Percentiles rank a stretch among this genome's conserved stretches.
Evolutionary conservation across 37 sponge, comb jelly and placozoan species (phyloP).

Genomic region (Spongia lamella): DNA sequence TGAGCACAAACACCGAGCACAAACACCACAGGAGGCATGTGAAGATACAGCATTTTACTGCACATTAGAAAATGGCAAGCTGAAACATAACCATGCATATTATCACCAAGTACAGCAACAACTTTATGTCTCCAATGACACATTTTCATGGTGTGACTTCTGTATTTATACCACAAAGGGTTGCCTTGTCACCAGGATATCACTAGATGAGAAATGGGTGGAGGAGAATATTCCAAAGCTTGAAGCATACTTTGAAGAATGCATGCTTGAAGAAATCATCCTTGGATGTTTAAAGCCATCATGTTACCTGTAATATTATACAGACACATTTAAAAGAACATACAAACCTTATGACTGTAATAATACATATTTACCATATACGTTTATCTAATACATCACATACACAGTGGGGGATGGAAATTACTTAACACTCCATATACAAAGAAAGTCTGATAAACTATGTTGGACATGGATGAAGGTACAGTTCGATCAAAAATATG

Average conservation of each 20-base stretch:
- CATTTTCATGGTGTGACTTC: slow-evolving; percentile 35
- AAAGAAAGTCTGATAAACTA: slow-evolving; percentile 37
- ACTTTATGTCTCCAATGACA: slow-evolving; percentile 24
- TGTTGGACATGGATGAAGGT: slow-evolving; percentile 26
- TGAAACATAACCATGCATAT: slow-evolving; percentile 39
- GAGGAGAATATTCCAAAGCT: slow-evolving; percentile 13
- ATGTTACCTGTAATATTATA: no score
- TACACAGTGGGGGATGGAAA: no score
- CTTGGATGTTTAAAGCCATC: slow-evolving; percentile 12
- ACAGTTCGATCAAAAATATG: slow-evolving; percentile 58
- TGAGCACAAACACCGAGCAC: slow-evolving; percentile 11
- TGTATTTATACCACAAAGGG: no score
- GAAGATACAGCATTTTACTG: slow-evolving; percentile 5
- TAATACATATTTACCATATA: no score
- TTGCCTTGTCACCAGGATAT: slow-evolving; percentile 39
- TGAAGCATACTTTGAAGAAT: slow-evolving; percentile 29
- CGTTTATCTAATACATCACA: no score
- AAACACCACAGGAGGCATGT: slow-evolving; percentile 23
- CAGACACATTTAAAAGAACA: no score
- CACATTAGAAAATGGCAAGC: slow-evolving; percentile 3
- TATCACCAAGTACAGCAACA: slow-evolving; percentile 57
- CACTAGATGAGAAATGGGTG: slow-evolving; percentile 20
- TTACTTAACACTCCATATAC: slow-evolving; percentile 40
- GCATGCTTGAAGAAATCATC: slow-evolving; percentile 27
- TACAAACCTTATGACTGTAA: no score